Percentiles rank a stretch among this genome's conserved stretches.
Evolutionary conservation across 92 coral and sea anemone species (phyloP).

Genomic region (Isaurus tuberculatus): DNA sequence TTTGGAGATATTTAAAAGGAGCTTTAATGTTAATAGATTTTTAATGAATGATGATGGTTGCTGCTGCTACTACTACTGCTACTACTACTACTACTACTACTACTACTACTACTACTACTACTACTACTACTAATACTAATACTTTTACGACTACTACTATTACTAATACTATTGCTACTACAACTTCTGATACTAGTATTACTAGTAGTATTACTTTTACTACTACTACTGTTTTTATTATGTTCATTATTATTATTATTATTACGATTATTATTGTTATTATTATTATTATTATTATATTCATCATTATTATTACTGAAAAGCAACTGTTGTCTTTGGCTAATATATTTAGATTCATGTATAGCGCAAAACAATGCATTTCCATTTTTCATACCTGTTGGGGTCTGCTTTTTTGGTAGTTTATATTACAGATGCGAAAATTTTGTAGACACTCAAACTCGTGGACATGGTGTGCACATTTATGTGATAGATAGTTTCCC

Average conservation of each 20-base stretch:
- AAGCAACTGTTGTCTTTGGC: too few species aligned
- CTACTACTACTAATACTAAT: neutral
- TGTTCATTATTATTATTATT: too few species aligned
- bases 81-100: neutral
- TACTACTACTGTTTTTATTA: too few species aligned
- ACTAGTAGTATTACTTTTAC: too few species aligned
- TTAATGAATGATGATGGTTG: too few species aligned
- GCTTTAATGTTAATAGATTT: too few species aligned
- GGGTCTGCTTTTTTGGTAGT: neutral
- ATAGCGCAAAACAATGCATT: neutral
- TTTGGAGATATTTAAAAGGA: neutral
- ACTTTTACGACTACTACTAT: too few species aligned
- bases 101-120: neutral
- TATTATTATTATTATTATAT: too few species aligned
- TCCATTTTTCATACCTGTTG: constrained; percentile 12
- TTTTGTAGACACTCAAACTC: neutral
- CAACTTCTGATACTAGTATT: too few species aligned
- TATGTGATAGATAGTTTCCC: neutral
- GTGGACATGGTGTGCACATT: neutral
- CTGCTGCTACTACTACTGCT: neutral
- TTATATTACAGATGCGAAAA: neutral
- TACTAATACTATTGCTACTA: too few species aligned
- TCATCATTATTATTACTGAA: too few species aligned
- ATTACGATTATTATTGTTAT: too few species aligned
- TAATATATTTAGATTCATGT: neutral